Base-by-base conservation (phyloP, 2,797 vertebrate genomes). In the Lerista edwardsae region DNA sequence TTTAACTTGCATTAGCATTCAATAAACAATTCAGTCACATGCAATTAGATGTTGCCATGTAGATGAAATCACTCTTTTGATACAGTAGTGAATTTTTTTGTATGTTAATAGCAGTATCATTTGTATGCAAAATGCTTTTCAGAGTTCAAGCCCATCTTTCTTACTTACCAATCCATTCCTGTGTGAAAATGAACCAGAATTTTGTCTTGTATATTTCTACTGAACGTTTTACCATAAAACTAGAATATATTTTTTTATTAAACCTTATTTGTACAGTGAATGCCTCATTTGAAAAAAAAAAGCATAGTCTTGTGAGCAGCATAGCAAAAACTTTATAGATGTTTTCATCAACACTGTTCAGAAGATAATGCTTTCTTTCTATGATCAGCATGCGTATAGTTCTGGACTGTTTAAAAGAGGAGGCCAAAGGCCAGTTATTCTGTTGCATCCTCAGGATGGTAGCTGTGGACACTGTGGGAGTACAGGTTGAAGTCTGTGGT, bases 161-260 rank as follows among this genome's bases (percentile, higher is more conserved):
- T 90, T 55, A 62, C 68, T 86, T 80, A n/a, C 75, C 8, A 84
- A 76, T 17, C 44, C 79, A 76, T 84, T 36, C 23, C 57, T 17
- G 3, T 87, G 21, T 85, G 44, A 69, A 61, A 81, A 75, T 29
- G n/a, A 11, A 61, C 57, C 83, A 47, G 80, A 36, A 77, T 57
- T 7, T 44, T 87, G 31, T 57, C 55, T 31, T 79, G 29, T 80
- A 72, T 65, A 83, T 68, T 68, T 84, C 64, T 87, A 51, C 29
- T 80, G 61, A 80, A 84, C 41, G 68, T 71, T 87, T 76, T 85
- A 62, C 71, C n/a, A 29, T 85, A 34, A 65, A 89, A 86, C 80
- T 83, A 86, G 79, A 85, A 77, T 84, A 57, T 61, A 81, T 84
- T 77, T 90, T 87, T 74, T 62, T 83, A 74, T 79, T 85, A 86